Conservation (phyloP, 35 echinoderm and acorn worm species). For the Holothuria glaberrima region DNA sequence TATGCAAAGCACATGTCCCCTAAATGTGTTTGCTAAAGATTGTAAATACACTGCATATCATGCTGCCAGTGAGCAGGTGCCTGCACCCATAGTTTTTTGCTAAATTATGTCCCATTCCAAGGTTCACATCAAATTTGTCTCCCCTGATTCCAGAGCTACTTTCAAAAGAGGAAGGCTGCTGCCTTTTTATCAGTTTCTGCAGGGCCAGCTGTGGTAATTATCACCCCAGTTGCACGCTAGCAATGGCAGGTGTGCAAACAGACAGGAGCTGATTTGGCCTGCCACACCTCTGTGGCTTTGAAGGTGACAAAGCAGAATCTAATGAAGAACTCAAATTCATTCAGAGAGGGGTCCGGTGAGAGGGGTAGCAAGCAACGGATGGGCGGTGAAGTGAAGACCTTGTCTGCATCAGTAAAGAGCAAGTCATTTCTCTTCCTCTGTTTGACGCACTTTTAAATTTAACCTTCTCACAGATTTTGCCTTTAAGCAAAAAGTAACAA, state of each 20-base stretch:
- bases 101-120: constrained; percentile 36
- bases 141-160: constrained; percentile 15
- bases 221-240: constrained; percentile 41
- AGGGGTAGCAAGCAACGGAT: background rate
- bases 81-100: constrained; percentile 33
- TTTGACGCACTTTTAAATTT: too few species aligned
- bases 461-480: too few species aligned
- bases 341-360: constrained; percentile 6
- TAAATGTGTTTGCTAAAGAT: too few species aligned
- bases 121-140: constrained; percentile 32
- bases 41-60: too few species aligned
- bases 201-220: constrained; percentile 47
- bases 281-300: constrained; percentile 17
- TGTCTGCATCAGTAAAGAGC: too few species aligned
- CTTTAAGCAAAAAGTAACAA: too few species aligned
- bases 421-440: too few species aligned
- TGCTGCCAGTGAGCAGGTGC: constrained; percentile 10
- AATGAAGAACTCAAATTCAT: constrained; percentile 13
- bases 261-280: constrained; percentile 21
- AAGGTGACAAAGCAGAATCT: constrained; percentile 32
- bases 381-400: too few species aligned
- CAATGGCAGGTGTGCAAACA: constrained; percentile 45
- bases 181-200: constrained; percentile 16
- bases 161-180: background rate
- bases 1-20: too few species aligned